A percentile compares a stretch with the other conserved stretches of the same genome.
phyloP scores from a whole-genome alignment of 2,888 invertebrate species.

The Endomychus coccineus region DNA sequence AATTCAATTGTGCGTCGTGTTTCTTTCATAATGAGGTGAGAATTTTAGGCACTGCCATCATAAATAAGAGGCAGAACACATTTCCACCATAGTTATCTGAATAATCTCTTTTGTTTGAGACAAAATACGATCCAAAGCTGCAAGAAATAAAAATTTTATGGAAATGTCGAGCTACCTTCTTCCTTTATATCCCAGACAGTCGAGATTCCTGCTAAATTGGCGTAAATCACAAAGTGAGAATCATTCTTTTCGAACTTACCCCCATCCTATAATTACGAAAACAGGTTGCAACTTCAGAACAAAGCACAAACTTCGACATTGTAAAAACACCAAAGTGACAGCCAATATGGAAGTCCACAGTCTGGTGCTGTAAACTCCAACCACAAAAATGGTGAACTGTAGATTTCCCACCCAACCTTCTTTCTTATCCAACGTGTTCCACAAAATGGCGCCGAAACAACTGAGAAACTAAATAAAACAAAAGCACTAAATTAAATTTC shows the following conservation, averaged over 20 bases:
- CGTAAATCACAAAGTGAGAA: too few species aligned
- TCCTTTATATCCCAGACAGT: too few species aligned
- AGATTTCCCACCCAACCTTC: slow-evolving; percentile 58
- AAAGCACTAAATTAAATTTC: slow-evolving; percentile 1
- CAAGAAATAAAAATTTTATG: too few species aligned
- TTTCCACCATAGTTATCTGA: too few species aligned
- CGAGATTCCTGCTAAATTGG: too few species aligned
- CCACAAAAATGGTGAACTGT: slow-evolving; percentile 69
- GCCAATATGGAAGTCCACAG: slow-evolving; percentile 82
- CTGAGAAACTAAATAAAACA: slow-evolving; percentile 48
- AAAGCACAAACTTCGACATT: slow-evolving; percentile 77
- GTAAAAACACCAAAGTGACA: slow-evolving; percentile 69
- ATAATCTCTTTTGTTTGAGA: too few species aligned
- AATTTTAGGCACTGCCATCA: too few species aligned
- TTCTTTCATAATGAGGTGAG: too few species aligned
- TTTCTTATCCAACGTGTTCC: slow-evolving; percentile 53
- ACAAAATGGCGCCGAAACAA: slow-evolving; percentile 68
- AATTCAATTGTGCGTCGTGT: too few species aligned
- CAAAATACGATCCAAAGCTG: too few species aligned
- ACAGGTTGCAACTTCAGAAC: slow-evolving; percentile 68
- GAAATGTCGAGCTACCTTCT: too few species aligned
- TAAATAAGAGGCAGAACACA: too few species aligned
- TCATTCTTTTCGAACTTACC: slow-evolving; percentile 41
- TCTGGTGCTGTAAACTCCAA: slow-evolving; percentile 72
- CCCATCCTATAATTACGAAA: slow-evolving; percentile 54